Evolutionary conservation across 2,113 vertebrate species (phyloP), one percentile per base, ranked within the genome.

Genomic region (Solea solea): DNA sequence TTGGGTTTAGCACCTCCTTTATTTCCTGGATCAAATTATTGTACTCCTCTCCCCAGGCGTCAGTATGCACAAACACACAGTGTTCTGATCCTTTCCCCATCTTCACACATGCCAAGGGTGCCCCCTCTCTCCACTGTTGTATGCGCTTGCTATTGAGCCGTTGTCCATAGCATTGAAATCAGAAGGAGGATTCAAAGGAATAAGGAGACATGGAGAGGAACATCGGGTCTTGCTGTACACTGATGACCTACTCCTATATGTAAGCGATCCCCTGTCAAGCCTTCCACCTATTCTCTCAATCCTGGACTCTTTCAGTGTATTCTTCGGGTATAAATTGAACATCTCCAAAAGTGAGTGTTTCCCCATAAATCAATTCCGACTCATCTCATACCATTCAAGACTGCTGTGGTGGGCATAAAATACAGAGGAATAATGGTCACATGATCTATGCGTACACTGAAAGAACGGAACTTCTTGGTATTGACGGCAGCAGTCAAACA

Each of bases 251-350:
- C 13, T 48, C 12, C 45, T 48, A 13, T 48, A 48, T 48, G 12
- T 2, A 48, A n/a, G 49, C 4, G 49, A 51, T 51, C 49, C 49
- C 9, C 0, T 45, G 21, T 15, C 41, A 16, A 46, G 16, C 7
- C 5, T 65, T 1, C 50, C 50, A 45, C 7, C 2, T 2, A 44
- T 54, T 3, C 52, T 67, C 0, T 3, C 41, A 34, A 2, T 56
- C 0, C 16, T 56, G 2, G 2, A 28, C 8, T 44, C 50, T 9
- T 66, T 66, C 10, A 8, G 64, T 15, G 1, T 2, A 4, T 13
- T 67, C 2, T 55, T 25, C 4, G 40, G 51, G n/a, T 67, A 44
- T 28, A 67, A 45, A 11, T 8, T 55, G 5, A 67, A 67, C 41
- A 67, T 55, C 12, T 21, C n/a, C 0, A 46, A 55, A 46, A 55